Base-by-base conservation (phyloP, 2,113 vertebrate genomes). In the Himantopus leucocephalus region DNA sequence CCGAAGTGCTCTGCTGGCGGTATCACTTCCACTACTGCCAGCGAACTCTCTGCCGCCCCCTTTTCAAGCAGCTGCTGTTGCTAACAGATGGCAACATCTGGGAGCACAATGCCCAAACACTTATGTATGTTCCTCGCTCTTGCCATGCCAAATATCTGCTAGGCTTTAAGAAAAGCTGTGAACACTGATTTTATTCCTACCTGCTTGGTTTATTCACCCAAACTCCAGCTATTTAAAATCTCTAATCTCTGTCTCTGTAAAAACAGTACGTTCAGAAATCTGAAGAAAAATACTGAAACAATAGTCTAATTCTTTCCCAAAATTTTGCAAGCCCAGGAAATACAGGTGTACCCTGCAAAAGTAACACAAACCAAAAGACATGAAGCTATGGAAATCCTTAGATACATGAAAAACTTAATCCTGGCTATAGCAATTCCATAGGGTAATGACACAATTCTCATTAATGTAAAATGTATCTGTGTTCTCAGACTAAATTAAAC, bases 1-100 rank as follows among this genome's bases (percentile, higher is more conserved):
- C 11, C 2, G 2, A 47, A 76, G 15, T 3, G 2, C 26, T 90
- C 19, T 26, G 7, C 60, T 71, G 3, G 0, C 5, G 1, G 20
- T 56, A 81, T 68, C 2, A 1, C 39, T 72, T 43, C 47, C 35
- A 39, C 11, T 67, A 56, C 56, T 23, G 58, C 27, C 47, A 37
- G 14, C 0, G 5, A 68, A 62, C 68, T 62, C 18, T 70, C 58
- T 79, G 19, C 56, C 0, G 2, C 26, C 15, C 27, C 48, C 8
- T 76, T 56, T 73, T 68, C 56, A 60, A 63, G 15, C 30, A 92
- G 37, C 13, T 56, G 18, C 24, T 73, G 50, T 11, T 72, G 45
- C 13, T 87, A 63, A 64, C 58, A 87, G 27, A 72, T 47, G 45
- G 41, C 16, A 83, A 88, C 45, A 84, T 56, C 30, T 86, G 67